Base-by-base conservation (phyloP, 2,113 vertebrate genomes). In the Siniperca knerii region DNA sequence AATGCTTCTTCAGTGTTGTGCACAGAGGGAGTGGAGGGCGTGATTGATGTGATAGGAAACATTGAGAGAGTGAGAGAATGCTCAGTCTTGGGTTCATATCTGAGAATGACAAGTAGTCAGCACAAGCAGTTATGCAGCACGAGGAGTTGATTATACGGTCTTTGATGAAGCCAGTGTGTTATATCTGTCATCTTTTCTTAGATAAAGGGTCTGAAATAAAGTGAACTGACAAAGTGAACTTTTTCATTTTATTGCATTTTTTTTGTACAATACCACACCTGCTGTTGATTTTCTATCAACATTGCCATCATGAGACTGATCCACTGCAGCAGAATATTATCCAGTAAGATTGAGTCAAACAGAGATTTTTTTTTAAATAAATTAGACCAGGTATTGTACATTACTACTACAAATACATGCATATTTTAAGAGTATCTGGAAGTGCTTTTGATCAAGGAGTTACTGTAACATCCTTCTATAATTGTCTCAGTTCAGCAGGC, bases 61-160 rank as follows among this genome's bases (percentile, higher is more conserved):
- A 90, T 99, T 3, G 98, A 99, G 83, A 94, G 87, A 10, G 72
- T 95, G 55, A 89, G 94, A 25, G 96, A 97, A 33, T 96, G 95
- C n/a, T 94, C 96, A 1, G 18, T 87, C 4, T 60, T 99, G 42
- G 87, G 73, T 2, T 88, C 89, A 0, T 95, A 95, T 88, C 94
- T 99, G 72, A 96, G 94, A 74, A 95, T 95, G 85, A 88, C 82
- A 0, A 85, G 71, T 4, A 57, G 42, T 44, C 5, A 64, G 6
- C 52, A 48, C 0, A 1, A 85, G 67, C 65, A 15, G 25, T 0
- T 61, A 0, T 29, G 61, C 71, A 52, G 54, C 50, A 52, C 5
- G 0, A 10, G 21, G 13, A 37, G 8, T 29, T 84, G 33, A 88
- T 61, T 7, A 8, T 12, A 23, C 20, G 3, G 13, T 13, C 3